phyloP scores from a whole-genome alignment of 2,797 vertebrate species.

The Danio jaintianensis region DNA sequence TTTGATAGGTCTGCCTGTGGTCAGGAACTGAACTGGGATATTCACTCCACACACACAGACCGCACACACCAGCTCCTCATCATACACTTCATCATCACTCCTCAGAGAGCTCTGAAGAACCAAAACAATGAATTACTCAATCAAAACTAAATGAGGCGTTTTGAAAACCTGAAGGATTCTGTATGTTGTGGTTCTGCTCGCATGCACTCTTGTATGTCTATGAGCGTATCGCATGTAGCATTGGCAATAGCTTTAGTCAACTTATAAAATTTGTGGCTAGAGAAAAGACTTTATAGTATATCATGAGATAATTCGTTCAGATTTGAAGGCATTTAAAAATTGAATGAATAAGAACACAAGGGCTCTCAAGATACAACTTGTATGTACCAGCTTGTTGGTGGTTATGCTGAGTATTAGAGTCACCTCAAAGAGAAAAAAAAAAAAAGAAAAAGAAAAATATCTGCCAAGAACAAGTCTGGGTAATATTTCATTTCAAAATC shows the following conservation, averaged over 20 bases:
- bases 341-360: neutral
- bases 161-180: constrained; percentile 3
- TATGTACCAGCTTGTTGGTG: neutral
- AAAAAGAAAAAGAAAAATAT: too few relatives aligned
- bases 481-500: neutral
- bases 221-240: neutral
- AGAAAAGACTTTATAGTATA: neutral
- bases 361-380: neutral
- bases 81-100: constrained; percentile 16
- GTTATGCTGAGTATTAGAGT: neutral
- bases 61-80: constrained; percentile 23
- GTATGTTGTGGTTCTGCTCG: neutral
- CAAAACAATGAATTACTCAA: constrained; percentile 31
- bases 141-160: constrained; percentile 9
- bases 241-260: neutral
- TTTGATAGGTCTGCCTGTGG: constrained; percentile 57
- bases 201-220: neutral
- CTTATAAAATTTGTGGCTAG: neutral
- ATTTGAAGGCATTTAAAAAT: neutral
- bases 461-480: neutral
- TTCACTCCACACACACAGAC: constrained; percentile 38
- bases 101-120: constrained; percentile 8
- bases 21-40: constrained; percentile 31
- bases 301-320: neutral
- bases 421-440: neutral